phyloP scores from a whole-genome alignment of 2,113 vertebrate genomes.

The Pavo muticus region DNA sequence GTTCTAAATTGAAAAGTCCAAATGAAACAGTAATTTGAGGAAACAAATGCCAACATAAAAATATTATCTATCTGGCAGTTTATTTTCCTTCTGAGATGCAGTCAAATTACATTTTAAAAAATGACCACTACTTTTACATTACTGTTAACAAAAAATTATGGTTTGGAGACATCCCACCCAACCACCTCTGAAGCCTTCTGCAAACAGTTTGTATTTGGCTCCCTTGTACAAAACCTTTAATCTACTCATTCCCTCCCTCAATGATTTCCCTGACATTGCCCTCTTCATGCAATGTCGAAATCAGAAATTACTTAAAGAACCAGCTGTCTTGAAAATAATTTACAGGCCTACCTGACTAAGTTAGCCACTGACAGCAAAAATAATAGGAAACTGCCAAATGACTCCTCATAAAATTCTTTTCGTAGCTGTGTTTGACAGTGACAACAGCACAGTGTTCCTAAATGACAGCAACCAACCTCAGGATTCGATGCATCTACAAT shows the following conservation, averaged over 20 bases:
- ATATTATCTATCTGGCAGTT: not conserved
- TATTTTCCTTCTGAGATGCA: not conserved
- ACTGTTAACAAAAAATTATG: not conserved
- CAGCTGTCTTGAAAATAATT: not conserved
- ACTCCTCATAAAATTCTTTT: not conserved
- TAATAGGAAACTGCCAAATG: not conserved
- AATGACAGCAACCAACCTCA: not conserved
- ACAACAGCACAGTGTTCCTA: not conserved
- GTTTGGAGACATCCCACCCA: not conserved
- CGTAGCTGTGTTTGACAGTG: not conserved
- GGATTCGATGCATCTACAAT: not conserved
- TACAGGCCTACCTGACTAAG: not conserved
- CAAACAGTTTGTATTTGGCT: not conserved
- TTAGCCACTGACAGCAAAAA: constrained; percentile 3
- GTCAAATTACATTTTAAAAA: not conserved
- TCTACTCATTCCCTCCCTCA: not conserved
- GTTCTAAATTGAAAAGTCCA: not conserved
- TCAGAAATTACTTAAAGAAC: not conserved
- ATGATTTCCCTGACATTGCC: not conserved
- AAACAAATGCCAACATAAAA: not conserved
- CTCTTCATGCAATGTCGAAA: not conserved
- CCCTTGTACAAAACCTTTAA: not conserved
- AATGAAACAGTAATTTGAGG: constrained; percentile 4
- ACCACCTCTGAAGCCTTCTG: not conserved
- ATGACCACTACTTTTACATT: not conserved